phyloP scores from a whole-genome alignment of 2,113 vertebrate species.

The Mohoua ochrocephala region DNA sequence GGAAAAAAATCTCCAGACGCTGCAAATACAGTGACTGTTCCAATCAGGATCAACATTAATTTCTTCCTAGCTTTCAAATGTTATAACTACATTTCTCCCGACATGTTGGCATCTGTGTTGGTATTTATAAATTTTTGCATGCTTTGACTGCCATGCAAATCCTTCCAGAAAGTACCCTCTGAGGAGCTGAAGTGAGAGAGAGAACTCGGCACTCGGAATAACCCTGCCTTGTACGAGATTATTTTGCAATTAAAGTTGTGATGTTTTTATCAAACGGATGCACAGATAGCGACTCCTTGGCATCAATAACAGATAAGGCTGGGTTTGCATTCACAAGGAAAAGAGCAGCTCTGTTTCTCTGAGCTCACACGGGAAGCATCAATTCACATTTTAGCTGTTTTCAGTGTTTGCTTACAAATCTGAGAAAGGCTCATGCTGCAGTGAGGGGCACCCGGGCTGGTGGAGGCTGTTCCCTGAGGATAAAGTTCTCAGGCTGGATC shows the following conservation, averaged over 20 bases:
- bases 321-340: background rate
- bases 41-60: constrained; percentile 55
- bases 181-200: constrained; percentile 41
- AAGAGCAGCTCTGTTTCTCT: background rate
- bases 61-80: constrained; percentile 33
- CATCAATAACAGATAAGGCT: background rate
- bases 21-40: constrained; percentile 20
- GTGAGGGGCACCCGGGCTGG: background rate
- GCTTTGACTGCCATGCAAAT: constrained; percentile 47
- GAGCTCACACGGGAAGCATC: rapidly evolving
- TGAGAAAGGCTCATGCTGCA: background rate
- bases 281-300: background rate
- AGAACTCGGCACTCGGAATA: background rate
- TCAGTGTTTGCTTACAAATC: background rate
- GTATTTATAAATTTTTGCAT: constrained; percentile 51
- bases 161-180: constrained; percentile 33
- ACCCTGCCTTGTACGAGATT: constrained; percentile 12
- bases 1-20: background rate
- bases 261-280: background rate
- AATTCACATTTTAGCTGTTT: background rate
- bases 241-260: constrained; percentile 26
- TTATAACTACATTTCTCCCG: constrained; percentile 21
- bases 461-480: background rate
- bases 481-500: background rate
- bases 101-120: constrained; percentile 53